A percentile compares a stretch with the other conserved stretches of the same genome.
Evolutionary conservation across 2,113 vertebrate species (phyloP).

Genomic region (Chloropsis hardwickii): DNA sequence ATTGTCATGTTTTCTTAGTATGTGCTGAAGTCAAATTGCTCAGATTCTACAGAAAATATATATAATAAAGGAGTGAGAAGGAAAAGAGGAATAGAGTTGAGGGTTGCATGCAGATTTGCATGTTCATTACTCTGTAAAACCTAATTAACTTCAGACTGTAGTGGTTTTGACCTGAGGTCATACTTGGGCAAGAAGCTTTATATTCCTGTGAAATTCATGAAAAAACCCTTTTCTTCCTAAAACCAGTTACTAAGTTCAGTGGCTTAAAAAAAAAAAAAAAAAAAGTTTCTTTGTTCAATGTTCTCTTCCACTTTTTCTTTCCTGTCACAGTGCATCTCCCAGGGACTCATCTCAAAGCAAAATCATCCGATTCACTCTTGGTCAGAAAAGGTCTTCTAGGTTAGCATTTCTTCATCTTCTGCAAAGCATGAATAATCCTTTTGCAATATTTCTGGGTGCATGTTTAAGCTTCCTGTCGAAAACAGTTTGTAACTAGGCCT

Average conservation of each 20-base stretch:
- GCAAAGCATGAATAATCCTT: constrained; percentile 72
- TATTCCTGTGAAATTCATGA: neutral
- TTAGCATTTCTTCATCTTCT: constrained; percentile 78
- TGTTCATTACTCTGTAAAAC: neutral
- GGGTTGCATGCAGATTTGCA: neutral
- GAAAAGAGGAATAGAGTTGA: neutral
- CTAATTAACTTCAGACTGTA: neutral
- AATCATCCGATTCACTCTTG: constrained; percentile 96
- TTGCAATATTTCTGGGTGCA: constrained; percentile 34
- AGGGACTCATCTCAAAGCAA: constrained; percentile 95
- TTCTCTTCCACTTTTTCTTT: constrained; percentile 75
- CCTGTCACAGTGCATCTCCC: constrained; percentile 78
- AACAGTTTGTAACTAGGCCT: neutral
- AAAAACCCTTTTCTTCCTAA: neutral
- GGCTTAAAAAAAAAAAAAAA: neutral
- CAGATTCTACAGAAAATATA: neutral
- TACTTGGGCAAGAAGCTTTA: neutral
- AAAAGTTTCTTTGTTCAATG: constrained; percentile 59
- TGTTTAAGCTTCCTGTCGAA: constrained; percentile 45
- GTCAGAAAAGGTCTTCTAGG: constrained; percentile 99
- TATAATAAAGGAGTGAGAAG: neutral
- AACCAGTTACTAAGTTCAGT: neutral
- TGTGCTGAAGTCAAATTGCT: neutral
- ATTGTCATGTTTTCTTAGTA: neutral
- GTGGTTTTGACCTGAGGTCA: neutral